Percentiles rank a stretch among this genome's conserved stretches.
Conservation (phyloP, 2,113 vertebrate genomes). For the Egretta garzetta region DNA sequence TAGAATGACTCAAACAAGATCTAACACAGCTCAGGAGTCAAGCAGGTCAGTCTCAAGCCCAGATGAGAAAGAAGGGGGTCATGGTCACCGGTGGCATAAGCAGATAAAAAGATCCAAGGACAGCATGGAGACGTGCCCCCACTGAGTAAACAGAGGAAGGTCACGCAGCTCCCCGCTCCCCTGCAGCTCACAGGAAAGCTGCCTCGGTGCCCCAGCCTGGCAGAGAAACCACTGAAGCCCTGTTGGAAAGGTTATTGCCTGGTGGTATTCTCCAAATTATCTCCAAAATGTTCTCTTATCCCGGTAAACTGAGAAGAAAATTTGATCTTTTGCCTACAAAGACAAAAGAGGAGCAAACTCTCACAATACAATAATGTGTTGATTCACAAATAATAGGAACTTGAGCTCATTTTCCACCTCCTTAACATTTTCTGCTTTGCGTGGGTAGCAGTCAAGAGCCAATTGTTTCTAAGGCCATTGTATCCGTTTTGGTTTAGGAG, state of each 20-base stretch:
- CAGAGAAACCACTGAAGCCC: neutral
- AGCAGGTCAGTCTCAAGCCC: neutral
- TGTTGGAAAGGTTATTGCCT: neutral
- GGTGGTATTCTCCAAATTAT: neutral
- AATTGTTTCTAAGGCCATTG: neutral
- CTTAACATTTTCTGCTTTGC: conserved; percentile 6
- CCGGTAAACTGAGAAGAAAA: neutral
- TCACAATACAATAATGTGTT: neutral
- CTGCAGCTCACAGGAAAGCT: neutral
- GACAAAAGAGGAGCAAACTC: neutral
- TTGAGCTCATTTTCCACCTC: conserved; percentile 46
- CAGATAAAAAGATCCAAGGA: conserved; percentile 18
- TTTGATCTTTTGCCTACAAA: neutral
- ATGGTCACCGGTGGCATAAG: neutral
- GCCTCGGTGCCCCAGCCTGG: neutral
- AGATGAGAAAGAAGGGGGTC: neutral
- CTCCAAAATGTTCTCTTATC: neutral
- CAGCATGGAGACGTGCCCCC: neutral
- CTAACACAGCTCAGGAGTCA: neutral
- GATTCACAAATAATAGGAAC: conserved; percentile 10
- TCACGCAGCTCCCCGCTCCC: neutral
- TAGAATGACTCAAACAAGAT: neutral
- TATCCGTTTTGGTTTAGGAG: neutral
- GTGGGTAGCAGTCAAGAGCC: neutral
- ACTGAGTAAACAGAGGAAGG: neutral